These are phyloP conservation scores for Rhynchonycteris naso DNA, from an alignment of 2,797 vertebrate genomes.

Conservation along the genomic window DNA sequence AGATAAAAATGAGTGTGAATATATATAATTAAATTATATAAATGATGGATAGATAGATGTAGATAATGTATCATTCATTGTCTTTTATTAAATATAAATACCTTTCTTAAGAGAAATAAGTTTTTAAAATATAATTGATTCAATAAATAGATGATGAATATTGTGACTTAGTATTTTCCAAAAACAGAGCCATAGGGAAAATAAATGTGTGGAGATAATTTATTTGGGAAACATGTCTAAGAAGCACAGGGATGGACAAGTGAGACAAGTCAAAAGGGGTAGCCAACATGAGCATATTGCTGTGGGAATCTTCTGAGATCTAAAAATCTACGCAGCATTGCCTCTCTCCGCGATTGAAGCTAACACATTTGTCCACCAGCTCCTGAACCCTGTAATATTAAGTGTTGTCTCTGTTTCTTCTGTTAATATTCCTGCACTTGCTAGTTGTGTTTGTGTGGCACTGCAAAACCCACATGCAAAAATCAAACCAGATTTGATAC, in stretches of 20 bases:
- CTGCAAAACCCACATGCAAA: not conserved
- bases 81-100: not conserved
- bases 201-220: not conserved
- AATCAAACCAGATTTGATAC: not conserved
- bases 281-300: not conserved
- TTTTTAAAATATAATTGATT: not conserved
- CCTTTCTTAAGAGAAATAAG: not conserved
- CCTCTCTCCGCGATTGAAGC: not conserved
- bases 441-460: not conserved
- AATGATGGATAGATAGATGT: not conserved
- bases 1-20: not conserved
- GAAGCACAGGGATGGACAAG: not conserved
- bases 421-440: not conserved
- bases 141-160: not conserved
- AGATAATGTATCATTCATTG: not conserved
- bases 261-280: not conserved
- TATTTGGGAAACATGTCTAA: not conserved
- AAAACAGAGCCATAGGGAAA: not conserved
- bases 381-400: not conserved
- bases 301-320: accelerated
- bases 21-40: not conserved
- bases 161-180: not conserved
- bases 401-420: not conserved
- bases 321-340: not conserved
- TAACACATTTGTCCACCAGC: too few relatives aligned